phyloP scores from a whole-genome alignment of 30 jellyfish, hydroid and myxozoan genomes.

The Hydractinia symbiolongicarpus region DNA sequence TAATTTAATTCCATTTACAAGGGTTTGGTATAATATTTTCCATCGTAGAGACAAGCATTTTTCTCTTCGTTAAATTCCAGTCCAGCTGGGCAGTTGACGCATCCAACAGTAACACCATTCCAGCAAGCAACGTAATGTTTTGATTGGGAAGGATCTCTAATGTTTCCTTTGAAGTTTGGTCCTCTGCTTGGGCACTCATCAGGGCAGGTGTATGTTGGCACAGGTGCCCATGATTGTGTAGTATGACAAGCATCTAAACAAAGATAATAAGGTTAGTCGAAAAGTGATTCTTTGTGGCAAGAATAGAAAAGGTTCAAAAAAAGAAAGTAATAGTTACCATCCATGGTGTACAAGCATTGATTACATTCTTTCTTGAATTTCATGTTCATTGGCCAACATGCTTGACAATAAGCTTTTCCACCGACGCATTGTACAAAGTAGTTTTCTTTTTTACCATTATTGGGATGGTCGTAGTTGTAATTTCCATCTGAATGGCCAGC shows the following conservation, averaged over 20 bases:
- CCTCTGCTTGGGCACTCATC: constrained; percentile 9
- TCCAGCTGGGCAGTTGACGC: constrained; percentile 35
- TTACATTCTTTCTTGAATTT: constrained; percentile 10
- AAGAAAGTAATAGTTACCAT: neutral
- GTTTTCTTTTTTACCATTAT: neutral
- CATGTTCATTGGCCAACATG: constrained; percentile 34
- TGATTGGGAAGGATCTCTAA: constrained; percentile 4
- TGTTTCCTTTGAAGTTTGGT: neutral
- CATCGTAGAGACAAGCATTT: constrained; percentile 22
- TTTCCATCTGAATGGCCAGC: constrained; percentile 11
- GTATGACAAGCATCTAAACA: constrained; percentile 1
- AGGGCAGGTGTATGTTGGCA: neutral
- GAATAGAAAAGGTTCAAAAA: neutral
- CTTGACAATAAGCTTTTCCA: constrained; percentile 25
- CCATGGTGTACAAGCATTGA: constrained; percentile 12
- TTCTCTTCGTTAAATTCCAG: constrained; percentile 16
- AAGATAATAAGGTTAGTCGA: neutral
- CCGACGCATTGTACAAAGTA: constrained; percentile 26
- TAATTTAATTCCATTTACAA: neutral
- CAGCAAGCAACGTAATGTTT: constrained; percentile 33
- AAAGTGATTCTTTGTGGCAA: neutral
- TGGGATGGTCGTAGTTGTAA: neutral
- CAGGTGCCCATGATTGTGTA: neutral
- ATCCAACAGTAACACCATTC: constrained; percentile 32
- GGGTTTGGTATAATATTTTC: constrained; percentile 16